These are phyloP conservation scores for Phocoena phocoena DNA, from an alignment of 2,113 vertebrate genomes.

Conservation along the genomic window DNA sequence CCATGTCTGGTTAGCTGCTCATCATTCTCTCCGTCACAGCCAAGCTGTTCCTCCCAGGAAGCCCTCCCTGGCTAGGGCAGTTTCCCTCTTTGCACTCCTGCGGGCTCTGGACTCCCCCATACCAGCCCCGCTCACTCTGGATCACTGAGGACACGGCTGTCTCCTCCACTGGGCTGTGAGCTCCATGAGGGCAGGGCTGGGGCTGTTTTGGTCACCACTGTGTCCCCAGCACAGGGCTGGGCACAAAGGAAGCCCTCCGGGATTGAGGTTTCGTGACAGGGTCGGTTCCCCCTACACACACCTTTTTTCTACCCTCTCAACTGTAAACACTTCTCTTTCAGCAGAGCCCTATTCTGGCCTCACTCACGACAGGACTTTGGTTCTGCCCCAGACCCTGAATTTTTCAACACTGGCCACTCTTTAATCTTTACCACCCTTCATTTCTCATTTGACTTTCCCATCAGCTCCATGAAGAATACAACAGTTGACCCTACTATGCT, in stretches of 20 bases:
- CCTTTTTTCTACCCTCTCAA: background rate
- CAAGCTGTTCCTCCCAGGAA: background rate
- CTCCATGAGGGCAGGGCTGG: background rate
- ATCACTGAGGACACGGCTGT: background rate
- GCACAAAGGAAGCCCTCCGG: background rate
- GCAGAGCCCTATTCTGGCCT: background rate
- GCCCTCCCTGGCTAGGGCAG: background rate
- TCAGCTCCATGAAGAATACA: background rate
- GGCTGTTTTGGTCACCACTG: background rate
- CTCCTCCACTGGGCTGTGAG: background rate
- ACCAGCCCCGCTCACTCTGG: background rate
- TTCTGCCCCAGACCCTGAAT: background rate
- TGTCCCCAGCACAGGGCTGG: background rate
- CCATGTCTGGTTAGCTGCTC: background rate
- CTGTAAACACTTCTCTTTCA: too few relatives aligned
- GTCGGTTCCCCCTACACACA: background rate
- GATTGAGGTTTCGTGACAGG: background rate
- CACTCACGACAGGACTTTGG: fast-evolving
- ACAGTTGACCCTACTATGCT: background rate
- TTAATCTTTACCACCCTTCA: background rate
- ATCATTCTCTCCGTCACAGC: background rate
- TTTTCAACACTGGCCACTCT: background rate
- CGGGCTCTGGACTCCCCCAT: background rate
- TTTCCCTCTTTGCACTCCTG: background rate
- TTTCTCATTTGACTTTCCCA: background rate